phyloP scores from a whole-genome alignment of 2,797 vertebrate genomes.

The Cichlasoma orientale region DNA sequence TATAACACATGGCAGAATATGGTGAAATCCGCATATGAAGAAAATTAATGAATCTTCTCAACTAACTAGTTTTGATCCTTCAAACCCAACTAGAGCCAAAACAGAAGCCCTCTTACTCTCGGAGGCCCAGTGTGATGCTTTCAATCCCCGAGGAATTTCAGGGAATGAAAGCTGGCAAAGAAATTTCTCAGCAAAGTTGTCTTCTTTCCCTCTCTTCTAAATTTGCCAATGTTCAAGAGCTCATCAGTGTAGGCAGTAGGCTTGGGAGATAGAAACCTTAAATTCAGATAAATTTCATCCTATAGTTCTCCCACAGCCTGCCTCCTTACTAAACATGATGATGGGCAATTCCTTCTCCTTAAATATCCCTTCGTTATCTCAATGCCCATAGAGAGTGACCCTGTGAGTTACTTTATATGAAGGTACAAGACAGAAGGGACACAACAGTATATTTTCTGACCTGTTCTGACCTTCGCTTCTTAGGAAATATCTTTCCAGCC shows the following conservation, averaged over 20 bases:
- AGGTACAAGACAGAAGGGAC: background rate
- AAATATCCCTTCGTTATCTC: background rate
- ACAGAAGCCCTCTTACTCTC: background rate
- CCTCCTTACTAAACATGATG: background rate
- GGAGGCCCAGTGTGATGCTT: background rate
- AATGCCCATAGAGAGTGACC: background rate
- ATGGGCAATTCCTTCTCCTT: background rate
- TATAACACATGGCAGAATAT: background rate
- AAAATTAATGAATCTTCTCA: slow-evolving; percentile 9
- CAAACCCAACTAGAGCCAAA: slow-evolving; percentile 4
- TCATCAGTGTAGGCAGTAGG: background rate
- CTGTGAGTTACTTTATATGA: background rate
- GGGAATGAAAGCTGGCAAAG: background rate
- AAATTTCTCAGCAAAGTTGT: slow-evolving; percentile 1
- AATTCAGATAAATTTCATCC: background rate
- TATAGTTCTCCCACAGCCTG: background rate
- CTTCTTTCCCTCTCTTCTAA: background rate
- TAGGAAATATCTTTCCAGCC: background rate
- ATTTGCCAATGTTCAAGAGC: background rate
- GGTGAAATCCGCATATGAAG: background rate
- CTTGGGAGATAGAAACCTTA: background rate
- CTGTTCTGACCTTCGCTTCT: background rate
- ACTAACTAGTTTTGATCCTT: background rate
- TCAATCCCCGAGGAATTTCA: background rate
- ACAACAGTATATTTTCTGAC: background rate